phyloP scores from a whole-genome alignment of 2,113 vertebrate species.

The Speoplatyrhinus poulsoni region DNA sequence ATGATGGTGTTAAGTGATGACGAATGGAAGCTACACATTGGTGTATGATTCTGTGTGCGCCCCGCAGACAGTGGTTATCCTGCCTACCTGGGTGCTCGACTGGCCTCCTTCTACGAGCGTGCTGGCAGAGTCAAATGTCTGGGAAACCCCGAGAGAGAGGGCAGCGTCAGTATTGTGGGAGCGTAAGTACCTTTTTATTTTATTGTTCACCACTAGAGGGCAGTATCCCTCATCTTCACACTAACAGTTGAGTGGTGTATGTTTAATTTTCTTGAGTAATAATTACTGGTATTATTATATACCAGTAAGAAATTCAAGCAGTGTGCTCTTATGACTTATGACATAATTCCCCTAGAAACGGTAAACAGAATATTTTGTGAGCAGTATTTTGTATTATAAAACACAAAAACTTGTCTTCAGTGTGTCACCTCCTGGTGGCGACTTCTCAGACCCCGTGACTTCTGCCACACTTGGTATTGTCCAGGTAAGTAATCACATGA shows the following conservation, averaged over 20 bases:
- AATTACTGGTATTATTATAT: neutral
- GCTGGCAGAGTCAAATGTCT: conserved; percentile 96
- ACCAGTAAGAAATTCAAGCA: too few species aligned
- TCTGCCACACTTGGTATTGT: conserved; percentile 97
- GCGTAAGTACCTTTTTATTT: conserved; percentile 82
- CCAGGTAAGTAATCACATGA: conserved; percentile 69
- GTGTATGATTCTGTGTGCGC: conserved; percentile 18
- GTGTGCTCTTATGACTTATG: too few species aligned
- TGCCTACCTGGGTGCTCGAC: conserved; percentile 92
- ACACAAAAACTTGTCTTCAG: conserved; percentile 65
- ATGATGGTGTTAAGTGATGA: too few species aligned
- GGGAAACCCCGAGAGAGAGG: conserved; percentile 96
- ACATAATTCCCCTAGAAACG: too few species aligned
- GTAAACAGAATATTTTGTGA: too few species aligned
- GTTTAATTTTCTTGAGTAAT: too few species aligned
- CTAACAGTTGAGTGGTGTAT: neutral
- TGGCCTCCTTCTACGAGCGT: conserved; percentile 96
- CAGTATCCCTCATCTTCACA: conserved; percentile 10
- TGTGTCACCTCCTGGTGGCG: conserved; percentile 96
- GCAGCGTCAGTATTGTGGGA: conserved; percentile 97
- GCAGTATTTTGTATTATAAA: too few species aligned
- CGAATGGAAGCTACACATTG: too few species aligned
- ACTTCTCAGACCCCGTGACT: conserved; percentile 98
- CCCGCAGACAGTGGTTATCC: conserved; percentile 94
- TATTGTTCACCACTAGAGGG: conserved; percentile 42